A percentile compares a stretch with the other conserved stretches of the same genome.
Evolutionary conservation across 2,797 vertebrate genomes (phyloP).

Genomic region (Rhabdophis nuchalis): DNA sequence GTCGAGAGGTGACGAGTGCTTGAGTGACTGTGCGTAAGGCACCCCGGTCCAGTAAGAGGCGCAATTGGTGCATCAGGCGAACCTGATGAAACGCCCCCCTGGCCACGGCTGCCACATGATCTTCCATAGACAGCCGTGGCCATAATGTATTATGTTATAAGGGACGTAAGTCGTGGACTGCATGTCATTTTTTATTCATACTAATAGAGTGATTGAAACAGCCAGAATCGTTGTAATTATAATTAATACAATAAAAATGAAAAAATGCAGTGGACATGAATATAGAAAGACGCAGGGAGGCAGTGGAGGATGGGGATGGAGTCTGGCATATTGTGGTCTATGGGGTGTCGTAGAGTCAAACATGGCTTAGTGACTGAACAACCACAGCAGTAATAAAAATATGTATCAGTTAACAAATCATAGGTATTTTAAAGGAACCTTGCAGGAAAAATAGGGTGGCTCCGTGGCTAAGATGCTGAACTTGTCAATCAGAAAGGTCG

Average conservation of each 20-base stretch:
- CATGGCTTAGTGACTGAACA: background rate
- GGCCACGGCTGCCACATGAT: too few relatives aligned
- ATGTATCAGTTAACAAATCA: background rate
- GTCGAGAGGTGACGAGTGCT: too few relatives aligned
- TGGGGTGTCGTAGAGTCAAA: background rate
- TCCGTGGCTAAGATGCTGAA: too few relatives aligned
- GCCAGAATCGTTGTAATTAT: background rate
- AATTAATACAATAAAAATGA: background rate
- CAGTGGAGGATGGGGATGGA: fast-evolving
- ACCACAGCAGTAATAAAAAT: background rate
- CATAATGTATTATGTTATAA: background rate
- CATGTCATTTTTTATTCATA: background rate
- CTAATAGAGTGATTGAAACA: background rate
- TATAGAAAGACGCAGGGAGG: too few relatives aligned
- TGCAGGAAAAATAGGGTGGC: background rate
- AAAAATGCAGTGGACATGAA: too few relatives aligned
- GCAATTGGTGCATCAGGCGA: too few relatives aligned
- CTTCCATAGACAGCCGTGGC: too few relatives aligned
- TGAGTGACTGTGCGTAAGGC: too few relatives aligned
- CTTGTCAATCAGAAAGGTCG: too few relatives aligned
- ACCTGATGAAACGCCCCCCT: too few relatives aligned
- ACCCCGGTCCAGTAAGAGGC: too few relatives aligned
- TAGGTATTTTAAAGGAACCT: background rate
- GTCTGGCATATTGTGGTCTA: background rate
- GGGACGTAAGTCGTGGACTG: background rate